phyloP scores from a whole-genome alignment of 2,888 invertebrate species.

The Netelia fuscicornis region DNA sequence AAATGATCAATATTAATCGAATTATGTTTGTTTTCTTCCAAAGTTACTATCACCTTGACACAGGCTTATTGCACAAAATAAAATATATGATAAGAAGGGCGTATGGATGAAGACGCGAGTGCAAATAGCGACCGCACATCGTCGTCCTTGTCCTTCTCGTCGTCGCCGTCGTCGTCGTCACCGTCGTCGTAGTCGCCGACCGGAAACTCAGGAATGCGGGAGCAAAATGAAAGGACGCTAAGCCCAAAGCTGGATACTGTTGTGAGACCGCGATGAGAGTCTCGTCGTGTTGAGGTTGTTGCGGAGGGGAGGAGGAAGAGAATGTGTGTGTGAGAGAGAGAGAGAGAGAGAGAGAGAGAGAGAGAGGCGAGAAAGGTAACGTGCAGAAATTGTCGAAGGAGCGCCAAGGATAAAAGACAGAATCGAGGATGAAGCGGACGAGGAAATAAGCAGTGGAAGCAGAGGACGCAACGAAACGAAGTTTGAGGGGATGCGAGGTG shows the following conservation, averaged over 20 bases:
- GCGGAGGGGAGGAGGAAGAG: not conserved
- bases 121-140: constrained; percentile 27
- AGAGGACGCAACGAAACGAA: constrained; percentile 55
- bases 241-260: constrained; percentile 73
- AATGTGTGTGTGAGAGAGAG: constrained; percentile 22
- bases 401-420: constrained; percentile 38
- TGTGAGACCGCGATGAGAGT: constrained; percentile 30
- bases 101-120: constrained; percentile 1
- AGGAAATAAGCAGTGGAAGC: constrained; percentile 67
- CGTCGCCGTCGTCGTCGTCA: constrained; percentile 23
- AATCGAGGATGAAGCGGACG: constrained; percentile 58
- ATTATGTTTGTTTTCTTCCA: no score
- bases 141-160: constrained; percentile 25
- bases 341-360: not conserved
- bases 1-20: no score
- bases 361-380: not conserved
- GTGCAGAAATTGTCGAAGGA: constrained; percentile 26
- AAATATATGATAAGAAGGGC: constrained; percentile 7
- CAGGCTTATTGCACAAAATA: not conserved
- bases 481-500: constrained; percentile 53
- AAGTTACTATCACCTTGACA: not conserved
- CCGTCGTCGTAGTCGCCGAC: constrained; percentile 48
- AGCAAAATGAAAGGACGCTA: constrained; percentile 78
- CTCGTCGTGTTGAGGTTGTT: constrained; percentile 17
- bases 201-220: constrained; percentile 78